A percentile compares a stretch with the other conserved stretches of the same genome.
Conservation (phyloP, 2,888 invertebrate genomes). For the Sarcophaga variegata region DNA sequence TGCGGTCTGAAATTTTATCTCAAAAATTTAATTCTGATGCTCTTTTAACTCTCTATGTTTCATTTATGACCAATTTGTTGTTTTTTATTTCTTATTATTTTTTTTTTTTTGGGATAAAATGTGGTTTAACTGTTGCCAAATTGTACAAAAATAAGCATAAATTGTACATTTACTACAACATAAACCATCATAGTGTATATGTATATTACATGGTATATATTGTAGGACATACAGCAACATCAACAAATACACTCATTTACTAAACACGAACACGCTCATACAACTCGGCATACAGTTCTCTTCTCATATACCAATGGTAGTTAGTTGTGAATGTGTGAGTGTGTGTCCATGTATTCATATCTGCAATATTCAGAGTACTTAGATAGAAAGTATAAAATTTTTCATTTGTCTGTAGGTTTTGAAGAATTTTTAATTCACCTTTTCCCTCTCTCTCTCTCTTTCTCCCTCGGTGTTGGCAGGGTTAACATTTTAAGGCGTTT, state of each 20-base stretch:
- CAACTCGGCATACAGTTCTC: not conserved
- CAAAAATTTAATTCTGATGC: constrained; percentile 3
- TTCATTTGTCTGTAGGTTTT: constrained; percentile 16
- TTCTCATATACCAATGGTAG: not conserved
- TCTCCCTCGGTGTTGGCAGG: not conserved
- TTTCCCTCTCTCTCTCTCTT: not conserved
- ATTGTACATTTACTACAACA: constrained; percentile 67
- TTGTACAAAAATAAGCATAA: constrained; percentile 67
- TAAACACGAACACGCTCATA: not conserved
- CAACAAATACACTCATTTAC: constrained; percentile 31
- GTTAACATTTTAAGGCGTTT: constrained; percentile 59
- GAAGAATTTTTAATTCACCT: constrained; percentile 42
- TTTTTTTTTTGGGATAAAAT: constrained; percentile 43
- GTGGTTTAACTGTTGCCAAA: constrained; percentile 69
- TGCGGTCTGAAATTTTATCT: not conserved
- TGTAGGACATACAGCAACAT: constrained; percentile 1
- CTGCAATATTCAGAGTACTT: constrained; percentile 28
- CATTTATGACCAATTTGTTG: constrained; percentile 32
- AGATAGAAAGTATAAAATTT: constrained; percentile 46
- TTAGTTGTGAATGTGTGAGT: not conserved
- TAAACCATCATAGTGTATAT: constrained; percentile 37
- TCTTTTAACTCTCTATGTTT: constrained; percentile 43
- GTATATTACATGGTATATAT: not conserved
- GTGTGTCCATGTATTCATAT: constrained; percentile 25
- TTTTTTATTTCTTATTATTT: constrained; percentile 16